phyloP scores from a whole-genome alignment of 2,797 vertebrate genomes.

The Syngnathus rostellatus region DNA sequence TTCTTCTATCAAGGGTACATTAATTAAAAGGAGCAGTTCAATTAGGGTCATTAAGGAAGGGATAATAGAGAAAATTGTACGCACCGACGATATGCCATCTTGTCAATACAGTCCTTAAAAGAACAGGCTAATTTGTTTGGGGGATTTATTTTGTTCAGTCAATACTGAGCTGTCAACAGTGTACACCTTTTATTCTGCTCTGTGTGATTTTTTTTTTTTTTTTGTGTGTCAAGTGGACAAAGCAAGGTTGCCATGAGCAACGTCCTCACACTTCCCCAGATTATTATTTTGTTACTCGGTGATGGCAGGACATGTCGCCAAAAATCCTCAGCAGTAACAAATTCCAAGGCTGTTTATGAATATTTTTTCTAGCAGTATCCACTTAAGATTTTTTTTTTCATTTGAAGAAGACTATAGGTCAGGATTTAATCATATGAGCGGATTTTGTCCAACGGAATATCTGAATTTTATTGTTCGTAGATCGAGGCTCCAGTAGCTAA shows the following conservation, averaged over 20 bases:
- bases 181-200: slow-evolving; percentile 2
- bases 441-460: neutral
- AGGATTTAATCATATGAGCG: neutral
- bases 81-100: slow-evolving; percentile 32
- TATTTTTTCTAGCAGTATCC: neutral
- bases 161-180: slow-evolving; percentile 19
- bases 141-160: slow-evolving; percentile 22
- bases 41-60: slow-evolving; percentile 62
- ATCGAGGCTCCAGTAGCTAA: too few species aligned
- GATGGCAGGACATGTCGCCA: neutral
- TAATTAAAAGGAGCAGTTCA: slow-evolving; percentile 65
- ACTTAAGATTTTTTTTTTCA: neutral
- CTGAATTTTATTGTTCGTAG: neutral
- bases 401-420: neutral
- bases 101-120: slow-evolving; percentile 31
- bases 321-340: neutral
- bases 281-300: neutral
- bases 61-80: slow-evolving; percentile 54
- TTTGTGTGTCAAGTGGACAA: slow-evolving; percentile 34
- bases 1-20: slow-evolving; percentile 53
- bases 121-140: slow-evolving; percentile 21
- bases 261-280: slow-evolving; percentile 32
- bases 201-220: slow-evolving; percentile 1
- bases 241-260: slow-evolving; percentile 44
- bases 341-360: neutral